phyloP scores from a whole-genome alignment of 2,888 invertebrate genomes.

The Pyrgus malvae region DNA sequence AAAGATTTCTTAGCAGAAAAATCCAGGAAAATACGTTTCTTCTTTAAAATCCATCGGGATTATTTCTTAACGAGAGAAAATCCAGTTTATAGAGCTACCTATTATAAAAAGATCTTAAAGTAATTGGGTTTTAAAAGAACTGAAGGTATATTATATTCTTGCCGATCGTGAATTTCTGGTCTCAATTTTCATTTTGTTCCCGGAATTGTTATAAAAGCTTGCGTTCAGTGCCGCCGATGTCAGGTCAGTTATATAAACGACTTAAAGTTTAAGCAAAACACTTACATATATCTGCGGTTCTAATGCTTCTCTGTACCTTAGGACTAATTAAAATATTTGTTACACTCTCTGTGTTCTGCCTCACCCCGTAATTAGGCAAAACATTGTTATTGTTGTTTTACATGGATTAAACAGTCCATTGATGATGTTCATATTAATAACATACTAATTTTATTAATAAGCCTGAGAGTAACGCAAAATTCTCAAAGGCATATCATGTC shows the following conservation, averaged over 20 bases:
- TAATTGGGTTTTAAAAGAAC: constrained; percentile 10
- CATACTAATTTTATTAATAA: too few species aligned
- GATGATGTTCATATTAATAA: too few species aligned
- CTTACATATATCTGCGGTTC: too few species aligned
- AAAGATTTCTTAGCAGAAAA: constrained; percentile 24
- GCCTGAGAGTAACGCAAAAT: too few species aligned
- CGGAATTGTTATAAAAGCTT: not conserved
- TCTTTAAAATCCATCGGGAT: constrained; percentile 22
- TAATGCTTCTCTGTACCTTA: too few species aligned
- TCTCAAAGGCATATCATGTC: too few species aligned
- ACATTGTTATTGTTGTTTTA: too few species aligned
- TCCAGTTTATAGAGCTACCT: constrained; percentile 15
- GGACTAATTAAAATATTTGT: too few species aligned
- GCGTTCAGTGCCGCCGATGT: not conserved
- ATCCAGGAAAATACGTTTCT: constrained; percentile 21
- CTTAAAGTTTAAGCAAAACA: too few species aligned
- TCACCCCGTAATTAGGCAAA: too few species aligned
- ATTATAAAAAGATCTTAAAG: constrained; percentile 15
- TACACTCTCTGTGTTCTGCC: too few species aligned
- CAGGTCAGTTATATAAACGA: not conserved
- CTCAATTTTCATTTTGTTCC: not conserved
- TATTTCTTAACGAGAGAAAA: constrained; percentile 20
- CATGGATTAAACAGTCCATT: too few species aligned
- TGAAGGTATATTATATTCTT: constrained; percentile 1
- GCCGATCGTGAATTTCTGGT: constrained; percentile 1